phyloP scores from a whole-genome alignment of 2,888 invertebrate species.

The Pteria penguin region DNA sequence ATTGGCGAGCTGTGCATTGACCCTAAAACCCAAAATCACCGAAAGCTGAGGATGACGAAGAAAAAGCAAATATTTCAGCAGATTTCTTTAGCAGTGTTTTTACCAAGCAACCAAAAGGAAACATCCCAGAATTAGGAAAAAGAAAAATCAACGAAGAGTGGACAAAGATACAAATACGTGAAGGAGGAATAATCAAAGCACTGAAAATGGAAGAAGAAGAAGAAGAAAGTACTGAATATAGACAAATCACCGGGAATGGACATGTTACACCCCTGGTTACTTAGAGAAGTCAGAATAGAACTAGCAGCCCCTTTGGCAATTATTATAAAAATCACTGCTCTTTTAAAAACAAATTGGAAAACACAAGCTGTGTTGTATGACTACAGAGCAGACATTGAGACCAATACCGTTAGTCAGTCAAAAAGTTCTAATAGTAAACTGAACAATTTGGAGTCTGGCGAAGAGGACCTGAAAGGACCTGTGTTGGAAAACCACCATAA shows the following conservation, averaged over 20 bases:
- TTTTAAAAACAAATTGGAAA: too few species aligned
- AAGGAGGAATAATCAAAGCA: background rate
- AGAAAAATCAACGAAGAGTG: background rate
- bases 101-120: background rate
- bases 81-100: slow-evolving; percentile 8
- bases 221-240: background rate
- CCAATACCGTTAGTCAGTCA: too few species aligned
- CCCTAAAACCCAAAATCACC: too few species aligned
- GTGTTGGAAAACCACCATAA: too few species aligned
- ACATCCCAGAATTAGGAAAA: background rate
- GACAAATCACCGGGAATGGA: slow-evolving; percentile 28
- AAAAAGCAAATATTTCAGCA: slow-evolving; percentile 3
- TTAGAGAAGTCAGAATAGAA: slow-evolving; percentile 5
- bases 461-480: too few species aligned
- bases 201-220: too few species aligned
- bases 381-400: too few species aligned
- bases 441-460: too few species aligned
- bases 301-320: slow-evolving; percentile 17
- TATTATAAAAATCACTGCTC: slow-evolving; percentile 7
- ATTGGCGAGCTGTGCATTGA: background rate
- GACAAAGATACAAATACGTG: background rate
- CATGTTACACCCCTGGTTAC: slow-evolving; percentile 10
- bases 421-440: too few species aligned
- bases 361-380: too few species aligned
- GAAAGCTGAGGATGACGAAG: background rate